Conservation (phyloP, 2,113 vertebrate species). For the Agelaius tricolor region DNA sequence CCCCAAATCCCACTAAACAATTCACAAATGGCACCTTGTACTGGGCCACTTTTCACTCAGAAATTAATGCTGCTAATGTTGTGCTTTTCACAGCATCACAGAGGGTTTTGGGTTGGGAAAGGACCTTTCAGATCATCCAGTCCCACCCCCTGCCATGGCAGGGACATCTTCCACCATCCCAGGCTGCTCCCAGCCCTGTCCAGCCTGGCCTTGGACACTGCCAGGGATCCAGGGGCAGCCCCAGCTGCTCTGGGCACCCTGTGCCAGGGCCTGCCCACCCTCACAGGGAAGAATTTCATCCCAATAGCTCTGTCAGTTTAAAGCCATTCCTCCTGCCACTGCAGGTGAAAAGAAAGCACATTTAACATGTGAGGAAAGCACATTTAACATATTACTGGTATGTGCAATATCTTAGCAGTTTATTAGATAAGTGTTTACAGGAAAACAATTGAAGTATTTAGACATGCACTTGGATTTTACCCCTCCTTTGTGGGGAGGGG, state of each 20-base stretch:
- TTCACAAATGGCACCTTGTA: background rate
- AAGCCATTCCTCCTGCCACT: background rate
- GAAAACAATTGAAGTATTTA: background rate
- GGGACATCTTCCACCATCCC: background rate
- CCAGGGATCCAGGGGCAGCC: background rate
- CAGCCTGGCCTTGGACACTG: accelerated
- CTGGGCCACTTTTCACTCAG: background rate
- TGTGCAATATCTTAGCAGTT: background rate
- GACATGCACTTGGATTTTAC: background rate
- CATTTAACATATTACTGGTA: background rate
- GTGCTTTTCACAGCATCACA: background rate
- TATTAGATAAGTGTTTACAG: background rate
- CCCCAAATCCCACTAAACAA: background rate
- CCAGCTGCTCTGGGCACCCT: background rate
- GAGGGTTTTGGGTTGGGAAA: background rate
- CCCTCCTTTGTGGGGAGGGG: accelerated
- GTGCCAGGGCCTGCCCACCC: background rate
- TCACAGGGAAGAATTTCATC: accelerated
- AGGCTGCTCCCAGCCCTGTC: accelerated
- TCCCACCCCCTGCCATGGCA: background rate
- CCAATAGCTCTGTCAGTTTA: background rate
- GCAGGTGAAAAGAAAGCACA: background rate
- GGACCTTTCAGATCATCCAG: background rate
- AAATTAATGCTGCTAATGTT: background rate
- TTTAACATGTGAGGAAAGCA: background rate